Conservation (phyloP, 2,113 vertebrate genomes). For the Festucalex cinctus region DNA sequence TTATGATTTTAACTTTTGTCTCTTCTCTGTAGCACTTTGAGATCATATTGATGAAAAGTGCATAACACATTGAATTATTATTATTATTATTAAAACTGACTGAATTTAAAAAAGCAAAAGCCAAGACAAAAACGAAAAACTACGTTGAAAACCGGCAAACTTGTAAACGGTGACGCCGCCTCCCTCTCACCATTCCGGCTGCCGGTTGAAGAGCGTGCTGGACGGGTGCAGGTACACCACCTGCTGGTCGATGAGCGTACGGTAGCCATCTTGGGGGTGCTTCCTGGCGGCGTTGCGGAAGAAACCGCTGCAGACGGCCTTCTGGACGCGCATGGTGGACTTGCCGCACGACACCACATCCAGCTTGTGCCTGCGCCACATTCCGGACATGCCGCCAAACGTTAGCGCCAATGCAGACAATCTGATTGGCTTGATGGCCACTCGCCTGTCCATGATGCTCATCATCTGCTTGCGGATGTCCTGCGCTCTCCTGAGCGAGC, state of each 20-base stretch:
- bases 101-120: too few species aligned
- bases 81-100: too few species aligned
- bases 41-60: too few species aligned
- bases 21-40: too few species aligned
- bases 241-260: constrained; percentile 88
- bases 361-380: constrained; percentile 87
- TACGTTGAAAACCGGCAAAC: too few species aligned
- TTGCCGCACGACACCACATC: constrained; percentile 90
- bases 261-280: constrained; percentile 85
- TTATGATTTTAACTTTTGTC: too few species aligned
- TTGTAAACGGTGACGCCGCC: not conserved
- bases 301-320: constrained; percentile 92
- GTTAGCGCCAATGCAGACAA: too few species aligned
- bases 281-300: constrained; percentile 91
- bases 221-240: constrained; percentile 90
- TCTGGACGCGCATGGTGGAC: constrained; percentile 85
- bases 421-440: too few species aligned
- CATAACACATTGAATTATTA: too few species aligned
- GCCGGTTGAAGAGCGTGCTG: constrained; percentile 89
- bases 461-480: constrained; percentile 97
- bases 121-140: too few species aligned
- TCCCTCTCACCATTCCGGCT: constrained; percentile 91
- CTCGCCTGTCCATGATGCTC: constrained; percentile 88
- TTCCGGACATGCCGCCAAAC: not conserved
- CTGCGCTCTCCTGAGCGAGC: constrained; percentile 85